Evolutionary conservation across 2,797 vertebrate genomes (phyloP).

Genomic region (Myripristis murdjan): DNA sequence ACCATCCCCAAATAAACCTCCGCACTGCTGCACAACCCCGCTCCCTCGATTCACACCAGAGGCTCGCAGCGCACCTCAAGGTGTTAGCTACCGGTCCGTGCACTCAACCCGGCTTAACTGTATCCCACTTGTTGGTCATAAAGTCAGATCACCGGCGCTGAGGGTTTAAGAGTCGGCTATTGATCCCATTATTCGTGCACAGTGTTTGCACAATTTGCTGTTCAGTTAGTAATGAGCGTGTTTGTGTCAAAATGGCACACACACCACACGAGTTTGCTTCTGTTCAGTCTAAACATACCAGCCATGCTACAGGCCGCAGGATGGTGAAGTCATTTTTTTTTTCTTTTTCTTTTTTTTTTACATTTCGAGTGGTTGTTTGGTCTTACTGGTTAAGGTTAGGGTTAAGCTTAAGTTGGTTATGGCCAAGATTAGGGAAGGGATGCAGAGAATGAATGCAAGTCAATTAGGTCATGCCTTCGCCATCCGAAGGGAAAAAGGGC

Average conservation of each 20-base stretch:
- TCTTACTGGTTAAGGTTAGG: too few species aligned
- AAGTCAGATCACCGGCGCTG: background rate
- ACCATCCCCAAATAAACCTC: slow-evolving; percentile 35
- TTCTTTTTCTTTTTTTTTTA: too few species aligned
- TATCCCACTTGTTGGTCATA: slow-evolving; percentile 77
- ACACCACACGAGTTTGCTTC: background rate
- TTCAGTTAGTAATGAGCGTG: background rate
- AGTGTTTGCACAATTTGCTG: background rate
- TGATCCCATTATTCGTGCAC: background rate
- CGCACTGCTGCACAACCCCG: slow-evolving; percentile 38
- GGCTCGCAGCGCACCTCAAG: background rate
- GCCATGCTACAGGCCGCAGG: background rate
- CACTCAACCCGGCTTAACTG: slow-evolving; percentile 13
- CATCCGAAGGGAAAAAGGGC: too few species aligned
- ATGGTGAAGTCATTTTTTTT: too few species aligned
- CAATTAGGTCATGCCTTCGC: too few species aligned
- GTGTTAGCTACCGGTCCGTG: slow-evolving; percentile 4
- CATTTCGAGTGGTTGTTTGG: too few species aligned
- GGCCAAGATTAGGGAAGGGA: too few species aligned
- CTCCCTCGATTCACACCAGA: slow-evolving; percentile 19
- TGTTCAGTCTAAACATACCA: background rate
- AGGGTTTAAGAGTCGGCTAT: background rate
- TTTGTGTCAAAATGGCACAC: slow-evolving; percentile 15
- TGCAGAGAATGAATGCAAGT: too few species aligned
- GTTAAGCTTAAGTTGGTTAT: too few species aligned